phyloP scores from a whole-genome alignment of 2,113 vertebrate genomes.

The Takifugu bimaculatus region DNA sequence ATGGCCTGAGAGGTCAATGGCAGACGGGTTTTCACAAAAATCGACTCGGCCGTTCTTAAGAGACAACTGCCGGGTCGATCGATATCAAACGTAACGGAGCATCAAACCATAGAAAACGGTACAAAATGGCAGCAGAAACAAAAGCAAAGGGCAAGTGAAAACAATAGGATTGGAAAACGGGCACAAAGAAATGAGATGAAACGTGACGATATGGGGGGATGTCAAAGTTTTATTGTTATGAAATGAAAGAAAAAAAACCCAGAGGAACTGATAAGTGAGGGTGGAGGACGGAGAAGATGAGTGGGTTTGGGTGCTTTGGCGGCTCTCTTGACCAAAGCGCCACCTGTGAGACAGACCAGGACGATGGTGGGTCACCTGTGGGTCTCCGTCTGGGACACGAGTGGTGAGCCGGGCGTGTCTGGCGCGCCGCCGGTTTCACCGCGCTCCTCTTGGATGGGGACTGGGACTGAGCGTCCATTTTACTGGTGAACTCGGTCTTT shows the following conservation, averaged over 20 bases:
- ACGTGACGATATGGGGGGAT: not conserved
- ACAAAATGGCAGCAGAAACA: not conserved
- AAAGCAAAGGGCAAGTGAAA: conserved; percentile 4
- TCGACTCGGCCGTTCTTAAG: not conserved
- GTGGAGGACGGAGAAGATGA: not conserved
- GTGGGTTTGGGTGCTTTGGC: conserved; percentile 51
- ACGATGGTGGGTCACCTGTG: conserved; percentile 85
- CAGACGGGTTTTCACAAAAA: not conserved
- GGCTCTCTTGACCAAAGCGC: not conserved
- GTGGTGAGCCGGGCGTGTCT: conserved; percentile 91
- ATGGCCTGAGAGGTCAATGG: conserved; percentile 8
- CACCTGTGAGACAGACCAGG: conserved; percentile 70
- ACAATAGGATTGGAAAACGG: conserved; percentile 3
- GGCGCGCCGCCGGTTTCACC: conserved; percentile 91
- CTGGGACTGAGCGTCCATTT: conserved; percentile 90
- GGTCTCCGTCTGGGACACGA: conserved; percentile 95
- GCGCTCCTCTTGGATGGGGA: conserved; percentile 93
- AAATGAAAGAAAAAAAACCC: too few relatives aligned
- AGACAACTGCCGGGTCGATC: not conserved
- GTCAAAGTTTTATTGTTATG: too few relatives aligned
- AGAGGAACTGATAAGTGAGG: too few relatives aligned
- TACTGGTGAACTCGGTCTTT: conserved; percentile 96
- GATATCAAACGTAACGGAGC: not conserved
- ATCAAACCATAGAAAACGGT: not conserved
- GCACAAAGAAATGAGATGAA: not conserved